Evolutionary conservation across 2,797 vertebrate genomes (phyloP), one percentile per base, ranked within the genome.

Genomic region (Podarcis lilfordi): DNA sequence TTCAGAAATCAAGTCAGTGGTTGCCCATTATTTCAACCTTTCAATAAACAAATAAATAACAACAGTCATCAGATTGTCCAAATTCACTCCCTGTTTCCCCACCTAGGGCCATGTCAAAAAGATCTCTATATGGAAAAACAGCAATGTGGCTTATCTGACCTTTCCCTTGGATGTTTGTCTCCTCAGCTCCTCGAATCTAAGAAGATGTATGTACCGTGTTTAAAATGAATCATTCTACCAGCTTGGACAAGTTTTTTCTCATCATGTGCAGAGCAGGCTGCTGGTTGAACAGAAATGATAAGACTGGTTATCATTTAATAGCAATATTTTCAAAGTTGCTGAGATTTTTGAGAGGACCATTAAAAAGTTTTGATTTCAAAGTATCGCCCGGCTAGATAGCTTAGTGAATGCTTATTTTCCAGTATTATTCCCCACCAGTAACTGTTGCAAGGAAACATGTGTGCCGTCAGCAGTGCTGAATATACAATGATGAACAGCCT

Each of bases 211-310:
- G 61, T 64, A 23, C 43, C 50, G 59, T 32, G 8, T 68, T 88
- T 68, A 66, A 59, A 82, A 68, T 45, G 32, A 35, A 77, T 29
- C 25, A 4, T 45, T n/a, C 43, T 35, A 77, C 64, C 8, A 29
- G 19, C 50, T 61, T 15, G 45, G 29, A 4, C 11, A 61, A 77
- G 27, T 37, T 82, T 69, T 75, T 50, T 76, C 23, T 82, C 66
- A 37, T 50, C 45, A 71, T 27, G 9, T 8, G 55, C 29, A 72
- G 77, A 45, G 32, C 17, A 25, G 15, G 3, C 43, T 77, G 72
- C 43, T 77, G 72, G 64, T 45, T 89, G 72, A 89, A 86, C 45
- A 86, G 61, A 82, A 69, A 89, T 61, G 72, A 89, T 32, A 89
- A 86, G 40, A 17, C 27, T 75, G 1, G 1, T 21, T 2, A 37